A percentile compares a stretch with the other conserved stretches of the same genome.
phyloP scores from a whole-genome alignment of 1,140 invertebrate genomes.

The Artemia franciscana region DNA sequence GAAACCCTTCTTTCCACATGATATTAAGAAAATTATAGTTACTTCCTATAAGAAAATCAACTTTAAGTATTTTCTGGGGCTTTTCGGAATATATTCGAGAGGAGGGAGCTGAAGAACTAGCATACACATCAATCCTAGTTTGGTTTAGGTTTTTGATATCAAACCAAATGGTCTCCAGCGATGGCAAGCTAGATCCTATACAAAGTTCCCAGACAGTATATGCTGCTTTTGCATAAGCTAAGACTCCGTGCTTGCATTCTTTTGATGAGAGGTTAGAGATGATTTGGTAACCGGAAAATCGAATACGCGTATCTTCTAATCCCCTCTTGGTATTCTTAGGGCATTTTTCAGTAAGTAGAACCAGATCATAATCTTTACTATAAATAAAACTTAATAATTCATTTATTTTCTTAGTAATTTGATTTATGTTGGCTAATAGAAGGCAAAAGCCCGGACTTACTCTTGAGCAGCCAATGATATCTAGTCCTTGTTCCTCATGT shows the following conservation, averaged over 20 bases:
- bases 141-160: no score
- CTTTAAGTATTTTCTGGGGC: no score
- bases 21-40: no score
- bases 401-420: not conserved
- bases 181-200: not conserved
- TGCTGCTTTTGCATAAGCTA: not conserved
- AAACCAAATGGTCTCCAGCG: not conserved
- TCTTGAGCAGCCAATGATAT: no score
- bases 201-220: not conserved
- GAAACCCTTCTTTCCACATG: no score
- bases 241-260: not conserved
- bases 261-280: not conserved
- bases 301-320: not conserved
- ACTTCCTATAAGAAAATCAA: no score
- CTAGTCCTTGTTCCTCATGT: no score
- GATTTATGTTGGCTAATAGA: not conserved
- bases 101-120: no score
- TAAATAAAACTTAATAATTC: not conserved
- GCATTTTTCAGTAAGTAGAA: not conserved
- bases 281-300: not conserved
- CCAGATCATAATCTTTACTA: not conserved
- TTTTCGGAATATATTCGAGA: no score
- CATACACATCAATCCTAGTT: no score
- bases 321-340: not conserved
- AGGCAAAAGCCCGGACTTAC: no score